Evolutionary conservation across 2,888 invertebrate species (phyloP), one percentile per base, ranked within the genome.

Genomic region (Myathropa florea): DNA sequence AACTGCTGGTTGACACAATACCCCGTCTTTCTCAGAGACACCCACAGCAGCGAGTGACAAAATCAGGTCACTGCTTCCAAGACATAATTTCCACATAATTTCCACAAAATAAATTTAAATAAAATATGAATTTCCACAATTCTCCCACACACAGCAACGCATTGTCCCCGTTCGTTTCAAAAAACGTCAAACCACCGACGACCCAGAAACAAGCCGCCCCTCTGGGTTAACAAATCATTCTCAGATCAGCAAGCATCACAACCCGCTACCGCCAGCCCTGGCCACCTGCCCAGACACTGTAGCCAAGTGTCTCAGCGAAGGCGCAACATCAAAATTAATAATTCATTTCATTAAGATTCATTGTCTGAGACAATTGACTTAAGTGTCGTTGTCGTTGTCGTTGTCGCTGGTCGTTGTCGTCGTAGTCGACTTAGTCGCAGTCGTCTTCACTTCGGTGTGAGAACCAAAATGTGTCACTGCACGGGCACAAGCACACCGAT

Each of bases 311-410:
- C 59, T 33, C 60, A 60, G 68, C 81, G 73, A 71, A 86, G 78
- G 55, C 78, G 71, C 78, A 78, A 86, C 82, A 86, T 75, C 64
- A 78, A 78, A 82, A 82, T 86, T 82, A 86, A 78, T 86, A 86
- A 86, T 86, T 86, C 86, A 86, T 86, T 82, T 86, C 64, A 82
- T 86, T 86, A 86, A 86, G 71, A 86, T 86, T 86, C 86, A 86
- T 86, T 86, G 82, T 79, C 82, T 78, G 82, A 75, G 82, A 68
- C 75, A 57, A 78, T 57, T 71, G 85, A 70, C 68, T 88, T 68
- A 71, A 85, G 80, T 83, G 88, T 88, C 83, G 70, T 82, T 68
- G 86, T 82, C 73, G 70, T 78, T 70, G 65, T 83, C 26, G 73
- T 76, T 63, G 76, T 55, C 55, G 36, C n/a, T 64, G 7, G 30